Evolutionary conservation across 2,888 invertebrate genomes (phyloP), one percentile per base, ranked within the genome.

Genomic region (Parthenolecanium corni): DNA sequence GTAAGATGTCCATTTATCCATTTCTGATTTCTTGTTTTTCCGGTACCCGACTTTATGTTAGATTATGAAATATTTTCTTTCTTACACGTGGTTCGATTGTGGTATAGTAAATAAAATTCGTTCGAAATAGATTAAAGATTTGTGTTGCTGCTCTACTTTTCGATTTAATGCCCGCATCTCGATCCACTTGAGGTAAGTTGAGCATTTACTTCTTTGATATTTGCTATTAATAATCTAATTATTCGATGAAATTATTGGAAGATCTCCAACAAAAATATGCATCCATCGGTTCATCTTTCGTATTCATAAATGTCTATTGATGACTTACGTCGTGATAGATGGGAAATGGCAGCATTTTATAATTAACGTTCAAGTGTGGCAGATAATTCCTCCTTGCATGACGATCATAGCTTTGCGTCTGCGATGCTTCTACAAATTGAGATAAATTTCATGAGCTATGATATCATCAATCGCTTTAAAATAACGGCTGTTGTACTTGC

Each of bases 291-390:
- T 6, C 5, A 9, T 31, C 9, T 31, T 31, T 31, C 31, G 31
- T 31, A 9, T 31, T 31, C 31, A 4, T 31, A 9, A 6, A 31
- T 31, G 31, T 31, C 25, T 40, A 46, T 57, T 21, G 44, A n/a
- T n/a, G n/a, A 57, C 56, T 57, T 46, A 57, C 56, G n/a, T 57
- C 46, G 16, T 25, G 56, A 46, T 57, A 44, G 23, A 24, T 54
- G 11, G 54, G 56, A 25, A 25, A 57, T 6, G 56, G 56, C 31
- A 57, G 12, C 56, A 57, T 57, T 57, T 57, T 57, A 23, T 57
- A 57, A 57, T 57, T 57, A 25, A 57, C 56, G 44, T 57, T 57
- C 56, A 57, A 46, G 44, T 57, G 56, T 42, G 56, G 56, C 44
- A 57, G 44, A 57, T 46, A 46, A 31, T 46, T 23, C 21, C 54